Conservation (phyloP, 1,140 invertebrate genomes). For the Ylistrum balloti region DNA sequence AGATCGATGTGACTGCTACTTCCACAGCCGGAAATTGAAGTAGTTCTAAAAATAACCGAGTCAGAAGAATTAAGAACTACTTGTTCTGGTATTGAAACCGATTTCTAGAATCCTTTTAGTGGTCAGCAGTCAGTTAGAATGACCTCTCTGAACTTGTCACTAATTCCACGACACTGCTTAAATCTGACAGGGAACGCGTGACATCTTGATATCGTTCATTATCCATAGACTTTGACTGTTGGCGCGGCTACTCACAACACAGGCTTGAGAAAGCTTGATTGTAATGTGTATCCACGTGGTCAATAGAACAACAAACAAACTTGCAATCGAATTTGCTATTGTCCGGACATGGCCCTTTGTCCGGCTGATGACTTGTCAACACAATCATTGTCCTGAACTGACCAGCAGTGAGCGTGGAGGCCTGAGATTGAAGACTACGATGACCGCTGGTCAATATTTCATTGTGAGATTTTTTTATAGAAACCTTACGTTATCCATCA, state of each 20-base stretch:
- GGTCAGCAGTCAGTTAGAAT: neutral
- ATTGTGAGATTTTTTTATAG: too few relatives aligned
- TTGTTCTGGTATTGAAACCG: neutral
- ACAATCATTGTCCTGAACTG: conserved; percentile 34
- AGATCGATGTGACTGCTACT: neutral
- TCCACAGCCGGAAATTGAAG: neutral
- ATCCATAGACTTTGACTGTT: conserved; percentile 24
- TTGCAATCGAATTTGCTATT: conserved; percentile 35
- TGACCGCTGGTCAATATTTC: conserved; percentile 37
- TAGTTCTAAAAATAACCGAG: neutral
- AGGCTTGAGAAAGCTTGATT: neutral
- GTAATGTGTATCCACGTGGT: conserved; percentile 1
- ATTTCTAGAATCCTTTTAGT: neutral
- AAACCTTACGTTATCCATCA: too few relatives aligned
- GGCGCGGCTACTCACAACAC: conserved; percentile 18
- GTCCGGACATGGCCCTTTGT: conserved; percentile 36
- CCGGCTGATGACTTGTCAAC: conserved; percentile 25
- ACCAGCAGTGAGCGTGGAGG: neutral
- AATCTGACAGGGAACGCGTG: neutral
- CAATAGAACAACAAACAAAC: conserved; percentile 19
- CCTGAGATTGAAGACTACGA: neutral
- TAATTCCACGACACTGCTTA: neutral
- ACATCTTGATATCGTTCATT: conserved; percentile 2
- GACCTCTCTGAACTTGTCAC: neutral
- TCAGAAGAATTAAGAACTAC: neutral